Percentiles rank a stretch among this genome's conserved stretches.
Conservation (phyloP, 2,113 vertebrate species). For the Calypte anna region DNA sequence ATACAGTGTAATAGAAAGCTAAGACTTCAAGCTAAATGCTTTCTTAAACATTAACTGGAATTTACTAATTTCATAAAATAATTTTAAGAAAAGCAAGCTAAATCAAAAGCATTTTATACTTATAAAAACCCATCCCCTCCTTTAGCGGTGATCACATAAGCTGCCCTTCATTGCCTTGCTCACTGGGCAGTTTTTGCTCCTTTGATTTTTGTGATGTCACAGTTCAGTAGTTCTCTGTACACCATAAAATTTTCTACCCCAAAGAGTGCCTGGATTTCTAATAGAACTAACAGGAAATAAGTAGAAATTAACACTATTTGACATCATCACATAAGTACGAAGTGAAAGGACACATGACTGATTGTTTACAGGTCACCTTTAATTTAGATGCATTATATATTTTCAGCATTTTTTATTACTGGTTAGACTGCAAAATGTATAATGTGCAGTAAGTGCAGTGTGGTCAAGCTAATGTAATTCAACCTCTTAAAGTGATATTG, state of each 20-base stretch:
- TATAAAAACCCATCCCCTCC: not conserved
- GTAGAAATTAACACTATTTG: not conserved
- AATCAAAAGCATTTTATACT: not conserved
- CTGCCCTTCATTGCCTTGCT: not conserved
- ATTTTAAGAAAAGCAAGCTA: not conserved
- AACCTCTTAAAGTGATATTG: not conserved
- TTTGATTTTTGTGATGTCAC: not conserved
- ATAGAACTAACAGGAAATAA: not conserved
- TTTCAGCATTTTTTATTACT: slow-evolving; percentile 55
- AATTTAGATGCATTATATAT: slow-evolving; percentile 22
- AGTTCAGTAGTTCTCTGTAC: not conserved
- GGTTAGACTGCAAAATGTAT: slow-evolving; percentile 27
- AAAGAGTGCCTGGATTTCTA: not conserved
- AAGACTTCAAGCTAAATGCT: not conserved
- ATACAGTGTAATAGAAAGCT: not conserved
- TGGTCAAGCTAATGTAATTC: slow-evolving; percentile 32
- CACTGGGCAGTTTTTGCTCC: not conserved
- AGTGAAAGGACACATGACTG: not conserved
- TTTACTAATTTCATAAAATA: rapidly evolving
- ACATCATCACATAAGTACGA: not conserved
- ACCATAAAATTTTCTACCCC: not conserved
- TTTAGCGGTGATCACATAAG: rapidly evolving
- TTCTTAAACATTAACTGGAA: not conserved
- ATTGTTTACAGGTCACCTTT: slow-evolving; percentile 55
- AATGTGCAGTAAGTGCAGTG: slow-evolving; percentile 27